A percentile compares a stretch with the other conserved stretches of the same genome.
Conservation (phyloP, 1,140 invertebrate species). For the Drosophila subpulchrella region DNA sequence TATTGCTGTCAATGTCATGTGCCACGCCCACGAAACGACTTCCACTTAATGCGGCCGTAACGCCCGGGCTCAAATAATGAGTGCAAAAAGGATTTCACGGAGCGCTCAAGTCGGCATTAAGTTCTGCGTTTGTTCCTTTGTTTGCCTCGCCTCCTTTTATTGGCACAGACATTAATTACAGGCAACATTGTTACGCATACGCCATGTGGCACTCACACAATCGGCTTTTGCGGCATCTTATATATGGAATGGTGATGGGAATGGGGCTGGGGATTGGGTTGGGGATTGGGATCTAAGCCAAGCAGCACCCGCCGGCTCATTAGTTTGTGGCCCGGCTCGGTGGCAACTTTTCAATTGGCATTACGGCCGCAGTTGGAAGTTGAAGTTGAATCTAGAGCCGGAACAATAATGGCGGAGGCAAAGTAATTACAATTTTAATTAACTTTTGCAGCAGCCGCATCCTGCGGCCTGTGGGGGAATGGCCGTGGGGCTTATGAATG, state of each 20-base stretch:
- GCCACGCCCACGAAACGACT: conserved; percentile 60
- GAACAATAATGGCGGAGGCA: conserved; percentile 47
- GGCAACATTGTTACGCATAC: conserved; percentile 75
- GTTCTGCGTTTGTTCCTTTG: conserved; percentile 33
- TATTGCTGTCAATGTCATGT: conserved; percentile 74
- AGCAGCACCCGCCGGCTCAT: conserved; percentile 54
- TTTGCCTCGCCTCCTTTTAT: conserved; percentile 46
- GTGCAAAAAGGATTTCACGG: conserved; percentile 63
- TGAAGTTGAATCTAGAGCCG: conserved; percentile 8
- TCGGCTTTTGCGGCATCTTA: conserved; percentile 37
- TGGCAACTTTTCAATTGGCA: conserved; percentile 78
- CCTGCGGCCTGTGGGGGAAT: background rate
- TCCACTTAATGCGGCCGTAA: conserved; percentile 64
- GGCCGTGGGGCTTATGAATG: conserved; percentile 52
- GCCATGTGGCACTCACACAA: conserved; percentile 54
- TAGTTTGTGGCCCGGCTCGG: conserved; percentile 59
- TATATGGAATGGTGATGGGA: background rate
- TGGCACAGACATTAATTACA: conserved; percentile 81
- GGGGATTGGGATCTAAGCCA: conserved; percentile 42
- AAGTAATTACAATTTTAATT: conserved; percentile 83
- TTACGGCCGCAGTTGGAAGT: conserved; percentile 43
- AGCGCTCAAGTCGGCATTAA: conserved; percentile 69
- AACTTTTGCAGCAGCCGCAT: conserved; percentile 57
- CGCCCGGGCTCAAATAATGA: conserved; percentile 62
- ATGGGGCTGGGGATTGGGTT: conserved; percentile 2